Evolutionary conservation across 2,888 invertebrate species (phyloP).

Genomic region (Monochamus alternatus): DNA sequence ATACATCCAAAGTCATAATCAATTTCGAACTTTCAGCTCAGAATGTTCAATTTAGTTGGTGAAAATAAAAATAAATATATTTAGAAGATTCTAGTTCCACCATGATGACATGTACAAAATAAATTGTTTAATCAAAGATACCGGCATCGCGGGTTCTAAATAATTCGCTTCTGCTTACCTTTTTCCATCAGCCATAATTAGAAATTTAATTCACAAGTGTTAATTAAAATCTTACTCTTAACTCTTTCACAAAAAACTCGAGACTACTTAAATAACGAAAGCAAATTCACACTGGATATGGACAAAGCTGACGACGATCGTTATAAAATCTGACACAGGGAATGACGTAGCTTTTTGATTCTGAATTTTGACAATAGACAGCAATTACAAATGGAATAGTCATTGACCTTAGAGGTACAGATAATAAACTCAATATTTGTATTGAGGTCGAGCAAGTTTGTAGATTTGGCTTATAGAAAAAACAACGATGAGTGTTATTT

Average conservation of each 20-base stretch:
- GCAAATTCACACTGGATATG: conserved; percentile 48
- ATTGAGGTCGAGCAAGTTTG: no score
- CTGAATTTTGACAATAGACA: conserved; percentile 58
- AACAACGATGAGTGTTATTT: no score
- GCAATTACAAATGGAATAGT: conserved; percentile 39
- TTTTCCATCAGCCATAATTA: conserved; percentile 65
- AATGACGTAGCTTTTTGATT: conserved; percentile 67
- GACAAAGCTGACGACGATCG: conserved; percentile 60
- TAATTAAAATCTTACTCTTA: conserved; percentile 49
- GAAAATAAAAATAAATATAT: conserved; percentile 23
- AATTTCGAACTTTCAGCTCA: background rate
- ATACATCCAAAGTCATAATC: background rate
- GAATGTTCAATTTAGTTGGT: background rate
- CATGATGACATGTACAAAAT: conserved; percentile 66
- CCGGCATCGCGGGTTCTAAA: conserved; percentile 45
- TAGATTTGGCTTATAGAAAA: no score
- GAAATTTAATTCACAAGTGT: conserved; percentile 46
- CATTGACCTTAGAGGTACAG: no score
- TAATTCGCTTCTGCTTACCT: conserved; percentile 57
- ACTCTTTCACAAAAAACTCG: conserved; percentile 47
- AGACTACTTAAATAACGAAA: conserved; percentile 47
- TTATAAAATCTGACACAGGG: conserved; percentile 55
- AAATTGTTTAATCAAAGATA: conserved; percentile 53
- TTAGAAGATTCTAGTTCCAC: conserved; percentile 58
- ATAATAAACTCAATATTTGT: no score